A percentile compares a stretch with the other conserved stretches of the same genome.
These are phyloP conservation scores for Leptoclinus maculatus DNA, from an alignment of 2,797 vertebrate species.

Conservation along the genomic window DNA sequence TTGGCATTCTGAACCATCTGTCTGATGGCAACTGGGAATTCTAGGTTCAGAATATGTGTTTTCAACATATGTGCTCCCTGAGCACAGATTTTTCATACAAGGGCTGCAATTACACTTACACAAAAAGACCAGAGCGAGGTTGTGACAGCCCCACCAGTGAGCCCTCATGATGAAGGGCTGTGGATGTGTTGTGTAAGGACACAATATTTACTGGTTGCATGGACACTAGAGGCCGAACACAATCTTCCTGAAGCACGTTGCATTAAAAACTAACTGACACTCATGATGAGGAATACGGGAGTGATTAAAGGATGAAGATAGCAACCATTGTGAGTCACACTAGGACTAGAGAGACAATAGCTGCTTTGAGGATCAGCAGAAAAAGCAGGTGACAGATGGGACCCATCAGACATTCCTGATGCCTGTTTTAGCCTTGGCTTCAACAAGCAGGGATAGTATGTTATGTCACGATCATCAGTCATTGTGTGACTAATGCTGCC, in stretches of 20 bases:
- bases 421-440: constrained; percentile 50
- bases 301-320: constrained; percentile 62
- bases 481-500: constrained; percentile 1
- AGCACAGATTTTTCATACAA: too few species aligned
- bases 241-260: constrained; percentile 21
- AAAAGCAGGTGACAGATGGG: constrained; percentile 52
- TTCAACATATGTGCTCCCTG: too few species aligned
- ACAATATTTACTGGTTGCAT: constrained; percentile 72
- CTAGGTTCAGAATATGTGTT: too few species aligned
- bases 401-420: constrained; percentile 27
- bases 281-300: constrained; percentile 33
- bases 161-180: constrained; percentile 12
- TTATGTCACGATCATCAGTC: constrained; percentile 23
- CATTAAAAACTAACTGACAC: constrained; percentile 30
- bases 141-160: constrained; percentile 14
- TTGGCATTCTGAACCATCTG: too few species aligned
- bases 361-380: constrained; percentile 50
- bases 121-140: constrained; percentile 8
- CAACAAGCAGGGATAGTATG: constrained; percentile 20
- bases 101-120: neutral
- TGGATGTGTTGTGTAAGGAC: constrained; percentile 17
- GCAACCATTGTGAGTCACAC: constrained; percentile 47
- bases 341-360: constrained; percentile 31
- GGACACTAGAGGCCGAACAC: constrained; percentile 42
- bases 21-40: too few species aligned